phyloP scores from a whole-genome alignment of 2,797 vertebrate species.

The Sardinella longiceps region DNA sequence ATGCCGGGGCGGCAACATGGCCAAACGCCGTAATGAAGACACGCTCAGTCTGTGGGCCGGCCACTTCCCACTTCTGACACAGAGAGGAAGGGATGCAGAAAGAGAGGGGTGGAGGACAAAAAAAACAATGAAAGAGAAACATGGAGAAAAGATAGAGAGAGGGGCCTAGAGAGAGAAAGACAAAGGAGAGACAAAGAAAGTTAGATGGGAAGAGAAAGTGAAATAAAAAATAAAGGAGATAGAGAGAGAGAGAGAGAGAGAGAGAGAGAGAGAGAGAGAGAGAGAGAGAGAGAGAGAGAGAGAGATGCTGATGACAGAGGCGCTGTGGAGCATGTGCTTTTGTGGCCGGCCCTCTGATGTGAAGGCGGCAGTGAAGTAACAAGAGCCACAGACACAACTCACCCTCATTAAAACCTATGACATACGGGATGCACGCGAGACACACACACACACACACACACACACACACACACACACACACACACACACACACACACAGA shows the following conservation, averaged over 20 bases:
- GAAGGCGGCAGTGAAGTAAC: neutral
- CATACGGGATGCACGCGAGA: neutral
- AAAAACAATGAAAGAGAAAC: neutral
- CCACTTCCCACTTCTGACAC: conserved; percentile 45
- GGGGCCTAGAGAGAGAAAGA: neutral
- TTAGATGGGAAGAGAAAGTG: neutral
- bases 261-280: neutral
- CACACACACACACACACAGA: no score
- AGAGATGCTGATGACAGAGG: conserved; percentile 13
- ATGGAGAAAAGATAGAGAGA: neutral
- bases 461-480: no score
- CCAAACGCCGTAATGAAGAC: conserved; percentile 60
- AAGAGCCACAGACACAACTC: neutral
- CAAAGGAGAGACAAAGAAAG: neutral
- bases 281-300: neutral
- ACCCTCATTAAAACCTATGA: neutral
- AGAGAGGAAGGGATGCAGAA: conserved; percentile 26
- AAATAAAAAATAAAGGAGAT: no score
- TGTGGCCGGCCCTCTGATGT: conserved; percentile 28
- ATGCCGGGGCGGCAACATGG: conserved; percentile 66
- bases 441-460: no score
- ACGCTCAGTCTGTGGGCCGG: conserved; percentile 53
- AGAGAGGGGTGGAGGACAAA: conserved; percentile 17
- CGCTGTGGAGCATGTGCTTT: neutral
- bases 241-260: neutral